A percentile compares a stretch with the other conserved stretches of the same genome.
Evolutionary conservation across 1,140 invertebrate species (phyloP).

Genomic region (Platyscapa corneri): DNA sequence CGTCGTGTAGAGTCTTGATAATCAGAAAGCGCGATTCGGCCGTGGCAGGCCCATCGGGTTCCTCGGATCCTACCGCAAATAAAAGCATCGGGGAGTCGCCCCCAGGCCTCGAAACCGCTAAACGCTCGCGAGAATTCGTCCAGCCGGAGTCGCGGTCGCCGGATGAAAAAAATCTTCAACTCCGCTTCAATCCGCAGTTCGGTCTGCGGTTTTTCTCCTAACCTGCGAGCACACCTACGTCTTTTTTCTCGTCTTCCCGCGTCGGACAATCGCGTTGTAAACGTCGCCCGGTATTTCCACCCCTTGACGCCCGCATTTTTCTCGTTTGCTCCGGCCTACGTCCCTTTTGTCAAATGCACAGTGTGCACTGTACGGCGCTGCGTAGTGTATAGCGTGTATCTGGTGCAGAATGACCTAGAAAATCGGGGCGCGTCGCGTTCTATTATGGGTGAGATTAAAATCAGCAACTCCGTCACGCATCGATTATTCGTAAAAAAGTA

Average conservation of each 20-base stretch:
- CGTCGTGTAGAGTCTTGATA: not conserved
- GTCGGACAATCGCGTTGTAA: not conserved
- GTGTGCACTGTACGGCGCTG: no score
- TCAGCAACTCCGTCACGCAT: not conserved
- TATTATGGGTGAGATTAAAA: not conserved
- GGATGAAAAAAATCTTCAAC: slow-evolving; percentile 6
- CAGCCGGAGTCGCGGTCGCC: not conserved
- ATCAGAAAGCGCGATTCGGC: not conserved
- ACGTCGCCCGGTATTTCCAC: not conserved
- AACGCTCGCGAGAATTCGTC: not conserved
- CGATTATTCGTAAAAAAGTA: no score
- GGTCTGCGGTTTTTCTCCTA: slow-evolving; percentile 11
- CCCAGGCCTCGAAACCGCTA: not conserved
- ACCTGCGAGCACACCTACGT: not conserved
- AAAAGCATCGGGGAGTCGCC: not conserved
- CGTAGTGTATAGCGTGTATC: no score
- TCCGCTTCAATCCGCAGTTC: not conserved
- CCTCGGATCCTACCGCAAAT: not conserved
- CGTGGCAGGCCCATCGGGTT: not conserved
- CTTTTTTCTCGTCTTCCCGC: not conserved
- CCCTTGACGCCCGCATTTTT: not conserved
- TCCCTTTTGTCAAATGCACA: not conserved
- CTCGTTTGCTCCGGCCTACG: not conserved
- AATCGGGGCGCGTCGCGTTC: not conserved
- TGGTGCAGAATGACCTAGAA: not conserved